A percentile compares a stretch with the other conserved stretches of the same genome.
Conservation (phyloP, 2,113 vertebrate genomes). For the Python bivittatus region DNA sequence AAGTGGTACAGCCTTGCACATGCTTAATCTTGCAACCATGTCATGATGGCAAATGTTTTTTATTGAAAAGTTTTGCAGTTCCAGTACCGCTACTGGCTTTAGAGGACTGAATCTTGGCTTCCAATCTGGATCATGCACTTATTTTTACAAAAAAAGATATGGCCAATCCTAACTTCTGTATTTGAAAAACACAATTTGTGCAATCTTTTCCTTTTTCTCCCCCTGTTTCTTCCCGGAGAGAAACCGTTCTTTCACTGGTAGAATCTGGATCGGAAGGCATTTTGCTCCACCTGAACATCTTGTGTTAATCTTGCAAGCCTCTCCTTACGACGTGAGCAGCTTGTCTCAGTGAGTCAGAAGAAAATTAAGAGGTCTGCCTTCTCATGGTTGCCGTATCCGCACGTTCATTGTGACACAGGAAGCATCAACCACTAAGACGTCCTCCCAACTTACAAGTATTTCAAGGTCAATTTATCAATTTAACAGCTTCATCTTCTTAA, state of each 20-base stretch:
- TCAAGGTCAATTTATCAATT: constrained; percentile 93
- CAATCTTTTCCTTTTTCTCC: background rate
- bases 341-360: constrained; percentile 43
- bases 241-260: background rate
- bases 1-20: background rate
- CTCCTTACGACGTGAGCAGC: constrained; percentile 47
- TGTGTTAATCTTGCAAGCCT: constrained; percentile 31
- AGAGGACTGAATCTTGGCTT: background rate
- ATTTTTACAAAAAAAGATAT: background rate
- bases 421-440: constrained; percentile 73
- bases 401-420: constrained; percentile 66
- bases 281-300: too few relatives aligned
- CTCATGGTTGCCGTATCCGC: constrained; percentile 35
- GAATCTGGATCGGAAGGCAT: background rate
- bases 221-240: background rate
- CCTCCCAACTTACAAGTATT: constrained; percentile 84
- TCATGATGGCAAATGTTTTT: background rate
- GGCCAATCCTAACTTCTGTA: background rate
- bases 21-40: background rate
- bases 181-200: background rate
- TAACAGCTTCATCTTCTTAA: constrained; percentile 95
- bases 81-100: background rate
- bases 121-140: background rate
- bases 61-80: background rate
- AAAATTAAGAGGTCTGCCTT: constrained; percentile 52